These are phyloP conservation scores for Eufriesea mexicana DNA, from an alignment of 1,140 invertebrate genomes.

Conservation along the genomic window DNA sequence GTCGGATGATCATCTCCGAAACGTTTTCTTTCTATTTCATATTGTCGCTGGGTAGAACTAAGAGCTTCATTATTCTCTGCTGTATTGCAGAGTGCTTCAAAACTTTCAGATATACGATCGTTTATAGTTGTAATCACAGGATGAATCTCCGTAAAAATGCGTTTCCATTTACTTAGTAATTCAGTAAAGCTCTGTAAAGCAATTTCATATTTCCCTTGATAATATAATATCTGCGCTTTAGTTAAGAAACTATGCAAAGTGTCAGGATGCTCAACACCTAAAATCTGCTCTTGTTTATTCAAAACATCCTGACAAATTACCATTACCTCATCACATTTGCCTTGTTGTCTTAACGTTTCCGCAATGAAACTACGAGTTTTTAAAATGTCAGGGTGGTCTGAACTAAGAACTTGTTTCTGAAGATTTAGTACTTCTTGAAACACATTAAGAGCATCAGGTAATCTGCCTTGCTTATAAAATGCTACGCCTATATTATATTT, in stretches of 20 bases:
- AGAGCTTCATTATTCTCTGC: too few species aligned
- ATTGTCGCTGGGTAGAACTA: too few species aligned
- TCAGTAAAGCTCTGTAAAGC: constrained; percentile 56
- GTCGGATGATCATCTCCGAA: too few species aligned
- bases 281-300: neutral
- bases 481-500: neutral
- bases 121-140: neutral
- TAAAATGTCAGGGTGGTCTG: neutral
- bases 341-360: neutral
- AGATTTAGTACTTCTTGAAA: neutral
- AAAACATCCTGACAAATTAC: neutral
- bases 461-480: constrained; percentile 6
- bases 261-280: neutral
- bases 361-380: neutral
- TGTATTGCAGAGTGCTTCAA: too few species aligned
- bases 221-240: neutral
- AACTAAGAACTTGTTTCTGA: neutral
- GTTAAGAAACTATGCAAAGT: neutral
- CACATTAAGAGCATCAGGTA: constrained; percentile 3
- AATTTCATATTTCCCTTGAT: neutral
- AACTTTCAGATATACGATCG: too few species aligned
- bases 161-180: constrained; percentile 46
- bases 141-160: neutral
- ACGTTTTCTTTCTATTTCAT: too few species aligned
- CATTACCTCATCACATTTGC: constrained; percentile 1